Evolutionary conservation across 2,888 invertebrate species (phyloP), one percentile per base, ranked within the genome.

Genomic region (Rhagonycha fulva): DNA sequence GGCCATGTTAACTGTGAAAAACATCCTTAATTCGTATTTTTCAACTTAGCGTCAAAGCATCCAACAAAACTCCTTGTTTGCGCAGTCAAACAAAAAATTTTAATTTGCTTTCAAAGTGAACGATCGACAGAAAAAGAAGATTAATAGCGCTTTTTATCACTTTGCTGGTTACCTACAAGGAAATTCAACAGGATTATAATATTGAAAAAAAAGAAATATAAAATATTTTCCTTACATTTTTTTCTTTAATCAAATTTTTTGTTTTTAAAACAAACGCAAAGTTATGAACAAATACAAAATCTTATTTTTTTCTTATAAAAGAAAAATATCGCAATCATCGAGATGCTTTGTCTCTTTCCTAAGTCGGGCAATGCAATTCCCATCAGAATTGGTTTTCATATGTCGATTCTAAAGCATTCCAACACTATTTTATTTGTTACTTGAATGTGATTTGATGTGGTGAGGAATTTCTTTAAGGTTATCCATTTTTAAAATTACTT

Each of bases 341-440:
- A 26, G 10, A 26, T 26, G 61, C 70, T 61, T 61, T 70, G 70
- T 70, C 70, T 70, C 61, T 70, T 61, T 60, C n/a, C 61, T 70
- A 61, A 61, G 26, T 60, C 61, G 70, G 61, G 47, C 47, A 47
- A 47, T 66, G 71, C 63, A 71, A 71, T 71, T 71, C 71, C 71
- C 71, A 71, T 63, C 71, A 71, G 71, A 30, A 71, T 71, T 71
- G 71, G 71, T 71, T 71, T 71, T 63, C 63, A 71, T 71, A 63
- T 71, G 71, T 71, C 71, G 71, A 71, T 71, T 71, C 62, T 71
- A 71, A 71, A 71, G 32, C 71, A 71, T 71, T 71, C 71, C 62
- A 32, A 71, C 62, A 62, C 70, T 30, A 28, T 71, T 71, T 71
- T 71, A 70, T 70, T 70, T 70, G 70, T 70, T 62, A 70, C 70